Evolutionary conservation across 2,113 vertebrate species (phyloP).

Genomic region (Etheostoma cragini): DNA sequence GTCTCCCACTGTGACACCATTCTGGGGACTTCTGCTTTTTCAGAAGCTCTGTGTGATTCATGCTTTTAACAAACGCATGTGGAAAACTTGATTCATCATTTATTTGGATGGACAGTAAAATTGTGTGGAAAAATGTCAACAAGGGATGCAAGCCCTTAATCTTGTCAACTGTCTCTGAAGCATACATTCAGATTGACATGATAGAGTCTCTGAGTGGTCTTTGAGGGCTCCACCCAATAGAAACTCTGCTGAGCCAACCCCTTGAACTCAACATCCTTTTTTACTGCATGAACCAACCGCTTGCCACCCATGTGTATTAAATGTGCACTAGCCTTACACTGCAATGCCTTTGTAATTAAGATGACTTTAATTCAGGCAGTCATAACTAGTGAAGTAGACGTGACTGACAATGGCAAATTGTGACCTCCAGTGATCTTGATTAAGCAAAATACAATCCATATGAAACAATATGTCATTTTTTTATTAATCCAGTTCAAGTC

Average conservation of each 20-base stretch:
- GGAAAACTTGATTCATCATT: neutral
- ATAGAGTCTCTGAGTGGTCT: neutral
- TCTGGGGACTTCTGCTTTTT: constrained; percentile 70
- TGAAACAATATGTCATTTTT: neutral
- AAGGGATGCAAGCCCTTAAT: neutral
- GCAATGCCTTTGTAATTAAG: neutral
- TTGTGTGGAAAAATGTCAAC: neutral
- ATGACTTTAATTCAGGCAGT: neutral
- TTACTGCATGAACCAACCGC: neutral
- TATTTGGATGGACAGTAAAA: neutral
- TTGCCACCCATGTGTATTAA: neutral
- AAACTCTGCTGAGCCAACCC: constrained; percentile 40
- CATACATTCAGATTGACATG: neutral
- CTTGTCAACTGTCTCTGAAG: neutral
- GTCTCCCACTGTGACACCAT: constrained; percentile 14
- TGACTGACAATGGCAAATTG: too few relatives aligned
- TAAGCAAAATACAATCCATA: neutral
- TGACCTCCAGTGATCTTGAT: neutral
- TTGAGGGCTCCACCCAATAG: constrained; percentile 44
- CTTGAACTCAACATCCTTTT: constrained; percentile 36
- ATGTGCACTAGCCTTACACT: neutral
- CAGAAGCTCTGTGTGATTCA: constrained; percentile 51
- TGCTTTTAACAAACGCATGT: constrained; percentile 34
- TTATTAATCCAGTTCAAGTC: neutral
- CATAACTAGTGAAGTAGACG: neutral